Conservation (phyloP, 2,797 vertebrate genomes). For the Tenualosa ilisha region DNA sequence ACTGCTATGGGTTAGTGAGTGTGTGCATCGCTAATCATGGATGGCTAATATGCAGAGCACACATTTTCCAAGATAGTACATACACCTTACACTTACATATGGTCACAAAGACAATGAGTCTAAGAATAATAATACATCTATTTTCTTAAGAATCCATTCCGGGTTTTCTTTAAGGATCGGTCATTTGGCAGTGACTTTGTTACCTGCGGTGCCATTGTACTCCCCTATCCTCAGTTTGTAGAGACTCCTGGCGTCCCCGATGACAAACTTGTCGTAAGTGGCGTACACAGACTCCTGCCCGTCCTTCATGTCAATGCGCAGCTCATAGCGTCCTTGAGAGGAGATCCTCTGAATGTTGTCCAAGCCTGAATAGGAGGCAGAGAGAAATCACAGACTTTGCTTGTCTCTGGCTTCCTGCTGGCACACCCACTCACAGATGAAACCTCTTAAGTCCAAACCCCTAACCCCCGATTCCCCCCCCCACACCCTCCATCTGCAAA, state of each 20-base stretch:
- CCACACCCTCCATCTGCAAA: background rate
- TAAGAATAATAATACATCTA: no score
- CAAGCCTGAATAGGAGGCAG: slow-evolving; percentile 75
- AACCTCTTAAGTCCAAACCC: background rate
- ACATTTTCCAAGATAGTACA: no score
- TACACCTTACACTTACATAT: no score
- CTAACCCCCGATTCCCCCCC: background rate
- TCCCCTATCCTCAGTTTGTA: slow-evolving; percentile 93
- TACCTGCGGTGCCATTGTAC: slow-evolving; percentile 96
- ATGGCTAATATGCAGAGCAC: no score
- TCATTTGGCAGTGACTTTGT: background rate
- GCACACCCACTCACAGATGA: background rate
- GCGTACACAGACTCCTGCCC: slow-evolving; percentile 89
- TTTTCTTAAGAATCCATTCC: background rate
- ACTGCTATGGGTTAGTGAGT: no score
- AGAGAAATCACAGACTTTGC: background rate
- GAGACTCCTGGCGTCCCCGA: slow-evolving; percentile 86
- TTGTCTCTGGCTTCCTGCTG: background rate
- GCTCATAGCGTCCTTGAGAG: slow-evolving; percentile 89
- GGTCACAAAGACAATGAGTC: no score
- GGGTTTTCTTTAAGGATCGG: background rate
- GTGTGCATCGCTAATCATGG: no score
- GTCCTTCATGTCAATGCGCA: slow-evolving; percentile 93
- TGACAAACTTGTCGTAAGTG: slow-evolving; percentile 90
- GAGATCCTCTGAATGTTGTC: slow-evolving; percentile 94